phyloP scores from a whole-genome alignment of 2,797 vertebrate species.

The Darevskia mixta region DNA sequence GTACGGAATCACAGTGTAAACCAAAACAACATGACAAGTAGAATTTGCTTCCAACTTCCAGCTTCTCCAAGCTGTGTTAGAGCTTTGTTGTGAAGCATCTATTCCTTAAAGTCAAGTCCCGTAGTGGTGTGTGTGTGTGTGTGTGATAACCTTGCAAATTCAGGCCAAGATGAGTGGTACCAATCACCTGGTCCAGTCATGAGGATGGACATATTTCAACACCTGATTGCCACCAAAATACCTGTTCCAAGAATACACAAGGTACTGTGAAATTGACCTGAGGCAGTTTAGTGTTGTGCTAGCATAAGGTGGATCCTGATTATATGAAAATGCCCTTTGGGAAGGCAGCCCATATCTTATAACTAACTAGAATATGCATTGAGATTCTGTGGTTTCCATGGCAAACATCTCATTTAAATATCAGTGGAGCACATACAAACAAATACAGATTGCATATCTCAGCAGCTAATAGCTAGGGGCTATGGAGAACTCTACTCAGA shows the following conservation, averaged over 20 bases:
- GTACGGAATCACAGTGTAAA: too few species aligned
- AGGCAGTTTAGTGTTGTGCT: not conserved
- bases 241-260: not conserved
- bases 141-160: not conserved
- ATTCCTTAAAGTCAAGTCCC: not conserved
- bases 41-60: not conserved
- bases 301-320: not conserved
- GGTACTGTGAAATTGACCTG: conserved; percentile 2
- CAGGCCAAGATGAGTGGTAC: not conserved
- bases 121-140: not conserved
- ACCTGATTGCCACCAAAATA: not conserved
- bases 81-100: not conserved
- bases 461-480: conserved; percentile 43
- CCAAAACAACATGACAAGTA: not conserved
- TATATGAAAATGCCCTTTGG: not conserved
- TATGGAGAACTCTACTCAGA: conserved; percentile 47
- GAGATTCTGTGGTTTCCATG: conserved; percentile 53
- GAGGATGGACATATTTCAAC: not conserved
- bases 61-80: not conserved
- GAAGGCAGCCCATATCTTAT: conserved; percentile 32
- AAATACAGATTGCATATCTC: conserved; percentile 16
- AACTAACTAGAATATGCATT: not conserved
- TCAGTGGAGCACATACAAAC: conserved; percentile 50
- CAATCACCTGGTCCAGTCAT: not conserved
- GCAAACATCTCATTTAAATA: conserved; percentile 64